Conservation (phyloP, 2,888 invertebrate genomes). For the Stenichneumon culpator region DNA sequence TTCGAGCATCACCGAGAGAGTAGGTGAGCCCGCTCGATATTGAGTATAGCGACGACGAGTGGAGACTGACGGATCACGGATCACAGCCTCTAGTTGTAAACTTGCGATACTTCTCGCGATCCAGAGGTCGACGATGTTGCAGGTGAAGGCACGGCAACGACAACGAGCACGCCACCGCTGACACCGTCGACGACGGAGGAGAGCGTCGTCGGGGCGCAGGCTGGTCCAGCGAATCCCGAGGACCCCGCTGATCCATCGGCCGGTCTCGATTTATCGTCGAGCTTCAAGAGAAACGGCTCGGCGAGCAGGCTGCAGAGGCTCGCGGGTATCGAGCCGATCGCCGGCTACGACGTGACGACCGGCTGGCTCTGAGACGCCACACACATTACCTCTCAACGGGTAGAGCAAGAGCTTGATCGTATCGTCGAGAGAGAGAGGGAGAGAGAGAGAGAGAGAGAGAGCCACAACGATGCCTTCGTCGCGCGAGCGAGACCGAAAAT, state of each 20-base stretch:
- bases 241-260: slow-evolving; percentile 66
- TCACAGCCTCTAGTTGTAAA: slow-evolving; percentile 6
- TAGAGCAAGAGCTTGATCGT: slow-evolving; percentile 45
- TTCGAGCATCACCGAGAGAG: slow-evolving; percentile 72
- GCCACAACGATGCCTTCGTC: slow-evolving; percentile 69
- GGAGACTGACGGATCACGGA: slow-evolving; percentile 31
- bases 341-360: slow-evolving; percentile 90
- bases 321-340: slow-evolving; percentile 91
- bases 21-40: slow-evolving; percentile 78
- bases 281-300: slow-evolving; percentile 86
- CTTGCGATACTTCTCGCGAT: slow-evolving; percentile 28
- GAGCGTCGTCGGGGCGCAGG: slow-evolving; percentile 81
- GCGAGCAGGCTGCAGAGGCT: slow-evolving; percentile 89
- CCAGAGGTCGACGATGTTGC: slow-evolving; percentile 45
- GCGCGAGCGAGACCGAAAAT: slow-evolving; percentile 62
- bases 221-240: slow-evolving; percentile 53
- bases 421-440: slow-evolving; percentile 40
- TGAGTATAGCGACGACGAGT: slow-evolving; percentile 6
- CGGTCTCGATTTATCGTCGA: slow-evolving; percentile 68
- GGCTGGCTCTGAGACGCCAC: slow-evolving; percentile 88
- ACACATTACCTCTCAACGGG: neutral
- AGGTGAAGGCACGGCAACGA: slow-evolving; percentile 58
- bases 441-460: slow-evolving; percentile 41
- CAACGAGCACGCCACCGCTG: slow-evolving; percentile 80
- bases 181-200: slow-evolving; percentile 88